Conservation (phyloP, 2,797 vertebrate species). For the Microhierax caerulescens region DNA sequence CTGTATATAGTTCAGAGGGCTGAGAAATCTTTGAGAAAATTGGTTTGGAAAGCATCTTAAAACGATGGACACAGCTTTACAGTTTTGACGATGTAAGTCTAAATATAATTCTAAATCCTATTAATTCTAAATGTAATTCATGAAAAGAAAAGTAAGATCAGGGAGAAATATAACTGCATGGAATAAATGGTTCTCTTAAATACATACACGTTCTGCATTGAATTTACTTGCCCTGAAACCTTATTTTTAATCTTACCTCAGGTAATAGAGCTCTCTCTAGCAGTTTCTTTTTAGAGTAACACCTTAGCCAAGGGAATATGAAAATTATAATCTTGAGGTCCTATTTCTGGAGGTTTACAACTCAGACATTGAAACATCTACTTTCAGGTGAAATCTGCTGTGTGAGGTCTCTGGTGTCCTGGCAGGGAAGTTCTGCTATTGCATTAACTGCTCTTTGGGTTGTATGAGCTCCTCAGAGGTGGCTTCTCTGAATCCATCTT, state of each 20-base stretch:
- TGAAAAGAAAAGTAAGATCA: not conserved
- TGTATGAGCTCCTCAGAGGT: not conserved
- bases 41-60: not conserved
- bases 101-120: slow-evolving; percentile 4
- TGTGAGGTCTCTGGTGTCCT: not conserved
- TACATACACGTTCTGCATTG: not conserved
- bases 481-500: not conserved
- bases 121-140: not conserved
- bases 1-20: not conserved
- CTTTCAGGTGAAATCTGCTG: not conserved
- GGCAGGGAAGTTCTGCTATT: not conserved
- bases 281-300: slow-evolving; percentile 7
- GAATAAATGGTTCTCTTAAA: slow-evolving; percentile 3
- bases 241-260: slow-evolving; percentile 6
- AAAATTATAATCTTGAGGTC: not conserved
- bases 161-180: not conserved
- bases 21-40: not conserved
- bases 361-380: not conserved
- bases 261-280: not conserved
- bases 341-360: not conserved
- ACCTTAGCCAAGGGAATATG: not conserved
- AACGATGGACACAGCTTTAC: not conserved
- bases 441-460: not conserved
- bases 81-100: not conserved
- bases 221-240: not conserved